phyloP scores from a whole-genome alignment of 2,113 vertebrate genomes.

The Motacilla alba region DNA sequence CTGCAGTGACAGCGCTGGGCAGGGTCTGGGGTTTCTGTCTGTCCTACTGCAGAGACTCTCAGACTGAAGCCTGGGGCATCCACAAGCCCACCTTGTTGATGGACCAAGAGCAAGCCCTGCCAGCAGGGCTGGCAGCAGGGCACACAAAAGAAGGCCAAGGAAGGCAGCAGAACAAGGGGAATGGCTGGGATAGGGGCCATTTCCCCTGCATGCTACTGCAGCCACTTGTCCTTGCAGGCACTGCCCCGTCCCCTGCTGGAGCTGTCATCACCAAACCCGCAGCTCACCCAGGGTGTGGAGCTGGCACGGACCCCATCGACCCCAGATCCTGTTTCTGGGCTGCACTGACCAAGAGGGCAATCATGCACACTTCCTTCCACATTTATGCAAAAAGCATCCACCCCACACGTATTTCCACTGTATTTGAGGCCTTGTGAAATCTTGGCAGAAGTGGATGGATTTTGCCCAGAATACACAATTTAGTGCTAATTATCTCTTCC shows the following conservation, averaged over 20 bases:
- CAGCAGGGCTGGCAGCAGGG: background rate
- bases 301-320: background rate
- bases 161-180: background rate
- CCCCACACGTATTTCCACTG: slow-evolving; percentile 8
- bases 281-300: background rate
- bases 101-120: background rate
- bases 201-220: background rate
- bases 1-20: background rate
- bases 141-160: background rate
- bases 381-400: slow-evolving; percentile 16
- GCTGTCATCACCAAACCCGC: background rate
- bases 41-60: background rate
- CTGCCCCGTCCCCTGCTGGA: background rate
- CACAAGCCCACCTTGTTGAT: background rate
- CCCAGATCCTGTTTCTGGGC: slow-evolving; percentile 34
- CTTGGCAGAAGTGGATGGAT: slow-evolving; percentile 49
- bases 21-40: background rate
- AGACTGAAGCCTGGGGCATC: background rate
- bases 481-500: slow-evolving; percentile 58
- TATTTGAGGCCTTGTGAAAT: slow-evolving; percentile 1
- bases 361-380: slow-evolving; percentile 49
- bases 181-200: background rate
- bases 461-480: slow-evolving; percentile 61
- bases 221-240: background rate
- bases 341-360: background rate